Conservation (phyloP, 2,113 vertebrate species). For the Thinocorus orbignyianus region DNA sequence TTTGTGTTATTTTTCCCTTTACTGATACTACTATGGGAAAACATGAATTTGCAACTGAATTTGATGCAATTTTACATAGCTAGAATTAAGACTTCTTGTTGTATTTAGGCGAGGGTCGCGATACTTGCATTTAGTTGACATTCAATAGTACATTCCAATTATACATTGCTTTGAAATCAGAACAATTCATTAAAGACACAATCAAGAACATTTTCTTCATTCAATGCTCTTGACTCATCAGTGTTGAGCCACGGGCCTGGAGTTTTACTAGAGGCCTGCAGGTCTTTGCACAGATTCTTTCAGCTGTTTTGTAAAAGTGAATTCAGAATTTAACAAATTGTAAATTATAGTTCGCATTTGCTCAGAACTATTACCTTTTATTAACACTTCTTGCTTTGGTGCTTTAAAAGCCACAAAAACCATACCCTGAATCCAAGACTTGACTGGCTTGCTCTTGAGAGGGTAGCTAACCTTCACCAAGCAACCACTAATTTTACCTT, state of each 20-base stretch:
- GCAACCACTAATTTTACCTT: not conserved
- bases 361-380: not conserved
- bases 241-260: not conserved
- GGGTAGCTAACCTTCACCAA: not conserved
- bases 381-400: not conserved
- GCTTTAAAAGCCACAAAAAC: not conserved
- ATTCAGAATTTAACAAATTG: not conserved
- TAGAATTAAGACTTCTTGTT: not conserved
- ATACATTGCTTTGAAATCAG: not conserved
- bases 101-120: not conserved
- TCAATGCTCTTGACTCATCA: not conserved
- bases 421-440: not conserved
- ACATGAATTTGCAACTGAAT: not conserved
- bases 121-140: not conserved
- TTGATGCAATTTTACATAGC: not conserved
- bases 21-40: not conserved
- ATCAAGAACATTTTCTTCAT: no score
- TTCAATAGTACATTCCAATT: not conserved
- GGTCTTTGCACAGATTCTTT: not conserved
- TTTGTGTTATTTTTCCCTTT: not conserved
- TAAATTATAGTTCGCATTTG: not conserved
- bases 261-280: not conserved
- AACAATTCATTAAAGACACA: not conserved
- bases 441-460: not conserved
- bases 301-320: not conserved